Evolutionary conservation across 2,113 vertebrate species (phyloP).

Genomic region (Brachyhypopomus occidentalis): DNA sequence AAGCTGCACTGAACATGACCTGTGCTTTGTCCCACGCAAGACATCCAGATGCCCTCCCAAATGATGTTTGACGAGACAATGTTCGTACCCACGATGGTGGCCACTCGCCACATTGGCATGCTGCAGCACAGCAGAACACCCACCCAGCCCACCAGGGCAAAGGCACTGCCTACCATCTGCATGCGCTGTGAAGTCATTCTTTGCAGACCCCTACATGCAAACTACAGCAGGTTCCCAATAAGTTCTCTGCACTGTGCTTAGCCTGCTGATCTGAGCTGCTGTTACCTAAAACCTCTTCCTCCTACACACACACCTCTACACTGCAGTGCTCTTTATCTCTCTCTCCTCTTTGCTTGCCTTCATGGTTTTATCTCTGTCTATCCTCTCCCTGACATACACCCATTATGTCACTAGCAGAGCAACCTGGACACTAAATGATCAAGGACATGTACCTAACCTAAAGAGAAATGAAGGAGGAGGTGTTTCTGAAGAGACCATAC

Average conservation of each 20-base stretch:
- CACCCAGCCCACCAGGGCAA: conserved; percentile 86
- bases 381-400: conserved; percentile 8
- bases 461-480: conserved; percentile 39
- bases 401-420: conserved; percentile 52
- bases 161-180: conserved; percentile 83
- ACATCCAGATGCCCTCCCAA: conserved; percentile 98
- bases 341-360: neutral
- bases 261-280: neutral
- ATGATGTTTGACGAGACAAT: conserved; percentile 85
- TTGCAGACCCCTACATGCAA: conserved; percentile 1
- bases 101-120: conserved; percentile 89
- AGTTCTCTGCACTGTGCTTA: neutral
- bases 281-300: neutral
- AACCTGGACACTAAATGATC: conserved; percentile 49
- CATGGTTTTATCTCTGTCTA: conserved; percentile 21
- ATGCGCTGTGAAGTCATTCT: conserved; percentile 86
- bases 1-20: conserved; percentile 89
- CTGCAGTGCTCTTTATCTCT: neutral
- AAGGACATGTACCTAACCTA: conserved; percentile 58
- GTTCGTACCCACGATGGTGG: conserved; percentile 85
- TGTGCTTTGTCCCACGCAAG: conserved; percentile 89
- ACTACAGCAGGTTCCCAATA: neutral
- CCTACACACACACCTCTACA: neutral
- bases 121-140: conserved; percentile 79
- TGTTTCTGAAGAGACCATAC: conserved; percentile 33